Evolutionary conservation across 2,797 vertebrate species (phyloP), one percentile per base, ranked within the genome.

Genomic region (Hypotaenidia okinawae): DNA sequence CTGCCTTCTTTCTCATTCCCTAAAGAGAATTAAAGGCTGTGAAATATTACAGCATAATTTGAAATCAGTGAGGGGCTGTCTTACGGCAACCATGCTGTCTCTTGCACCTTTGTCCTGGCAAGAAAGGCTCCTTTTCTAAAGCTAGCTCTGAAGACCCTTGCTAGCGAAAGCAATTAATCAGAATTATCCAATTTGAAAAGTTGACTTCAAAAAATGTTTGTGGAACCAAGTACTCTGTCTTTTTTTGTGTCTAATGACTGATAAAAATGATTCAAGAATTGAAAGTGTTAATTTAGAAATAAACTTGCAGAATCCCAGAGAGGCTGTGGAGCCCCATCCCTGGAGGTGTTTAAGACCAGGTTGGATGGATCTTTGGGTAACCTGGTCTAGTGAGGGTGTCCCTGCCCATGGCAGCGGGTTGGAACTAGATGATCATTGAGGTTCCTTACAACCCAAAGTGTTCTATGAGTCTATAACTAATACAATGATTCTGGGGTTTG

Each of bases 401-500:
- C 8, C 43, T 45, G 43, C 43, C 43, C 9, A 45, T 45, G 43
- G 17, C 18, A 45, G 43, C 17, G 43, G 18, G 8, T 45, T 19
- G 43, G 43, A 10, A 45, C 43, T 16, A 45, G 43, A 45, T 45
- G 43, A 45, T 45, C 43, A 19, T 45, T 45, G 43, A 45, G 43
- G 43, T 9, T 18, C 43, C 18, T 45, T 45, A 16, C 41, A 43
- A 43, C 16, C 41, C 41, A 43, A 43, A 43, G 41, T 16, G 18
- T 43, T 43, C 41, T 43, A 43, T 43, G 43, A 45, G 18, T 45
- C 43, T 45, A 45, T 45, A 45, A 33, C 13, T 17, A 33, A 69
- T 11, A 8, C 4, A 64, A 10, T 1, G 4, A 4, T 54, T 45
- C 58, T 59, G 62, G 9, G 25, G 16, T 79, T 59, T 1, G 1